Conservation (phyloP, 2,888 invertebrate species). For the Microlaimidae sp. region DNA sequence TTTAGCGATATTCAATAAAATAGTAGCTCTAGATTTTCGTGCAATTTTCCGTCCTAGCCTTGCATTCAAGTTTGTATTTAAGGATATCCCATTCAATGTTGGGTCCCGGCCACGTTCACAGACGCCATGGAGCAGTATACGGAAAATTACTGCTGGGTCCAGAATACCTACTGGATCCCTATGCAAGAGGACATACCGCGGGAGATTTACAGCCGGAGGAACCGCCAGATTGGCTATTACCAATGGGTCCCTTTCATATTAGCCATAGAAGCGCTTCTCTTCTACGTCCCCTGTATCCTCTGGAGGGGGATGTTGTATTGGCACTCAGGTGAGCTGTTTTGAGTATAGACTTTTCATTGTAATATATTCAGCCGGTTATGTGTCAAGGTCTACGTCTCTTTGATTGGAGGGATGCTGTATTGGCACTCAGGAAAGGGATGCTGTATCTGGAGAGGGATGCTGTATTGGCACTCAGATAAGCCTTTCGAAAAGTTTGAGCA, state of each 20-base stretch:
- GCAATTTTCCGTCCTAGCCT: too few species aligned
- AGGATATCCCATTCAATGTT: constrained; percentile 34
- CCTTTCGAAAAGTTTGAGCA: too few species aligned
- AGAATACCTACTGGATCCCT: constrained; percentile 37
- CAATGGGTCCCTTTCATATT: constrained; percentile 34
- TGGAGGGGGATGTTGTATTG: constrained; percentile 35
- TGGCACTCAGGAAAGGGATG: too few species aligned
- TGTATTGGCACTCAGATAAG: too few species aligned
- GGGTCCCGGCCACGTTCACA: constrained; percentile 36
- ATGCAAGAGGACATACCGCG: constrained; percentile 34
- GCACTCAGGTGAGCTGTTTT: constrained; percentile 32
- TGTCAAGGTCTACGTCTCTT: too few species aligned
- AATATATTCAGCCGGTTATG: too few species aligned
- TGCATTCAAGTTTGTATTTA: too few species aligned
- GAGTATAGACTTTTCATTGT: too few species aligned
- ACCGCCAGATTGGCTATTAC: constrained; percentile 35
- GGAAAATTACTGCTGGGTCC: constrained; percentile 29
- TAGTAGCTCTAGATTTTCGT: too few species aligned
- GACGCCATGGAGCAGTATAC: constrained; percentile 37
- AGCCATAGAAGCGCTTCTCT: constrained; percentile 34
- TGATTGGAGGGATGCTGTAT: too few species aligned
- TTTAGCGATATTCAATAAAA: too few species aligned
- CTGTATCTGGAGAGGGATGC: too few species aligned
- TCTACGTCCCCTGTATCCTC: constrained; percentile 34
- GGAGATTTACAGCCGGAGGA: constrained; percentile 33